A percentile compares a stretch with the other conserved stretches of the same genome.
These are phyloP conservation scores for Mantis religiosa DNA, from an alignment of 2,888 invertebrate genomes.

Conservation along the genomic window DNA sequence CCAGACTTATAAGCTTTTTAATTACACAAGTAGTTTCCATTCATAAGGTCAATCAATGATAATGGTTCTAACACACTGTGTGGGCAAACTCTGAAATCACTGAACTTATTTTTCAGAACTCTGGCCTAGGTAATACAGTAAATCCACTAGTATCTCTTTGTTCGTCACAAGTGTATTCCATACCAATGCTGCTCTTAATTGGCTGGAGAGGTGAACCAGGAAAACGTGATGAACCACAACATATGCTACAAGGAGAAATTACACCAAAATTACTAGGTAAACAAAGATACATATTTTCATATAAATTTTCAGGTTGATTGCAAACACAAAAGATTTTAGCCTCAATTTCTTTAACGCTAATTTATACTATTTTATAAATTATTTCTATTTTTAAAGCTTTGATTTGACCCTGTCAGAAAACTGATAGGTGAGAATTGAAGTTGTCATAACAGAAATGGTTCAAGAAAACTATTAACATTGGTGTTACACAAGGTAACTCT, in stretches of 20 bases:
- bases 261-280: conserved; percentile 44
- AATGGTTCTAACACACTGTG: no score
- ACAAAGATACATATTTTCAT: not conserved
- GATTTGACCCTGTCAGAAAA: no score
- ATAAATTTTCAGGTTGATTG: not conserved
- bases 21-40: no score
- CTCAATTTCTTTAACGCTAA: not conserved
- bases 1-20: no score
- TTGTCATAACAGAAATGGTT: no score
- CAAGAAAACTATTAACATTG: no score
- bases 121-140: conserved; percentile 46
- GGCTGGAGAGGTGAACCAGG: conserved; percentile 48
- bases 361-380: no score
- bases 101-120: conserved; percentile 40
- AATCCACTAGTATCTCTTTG: conserved; percentile 47
- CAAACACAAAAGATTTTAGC: not conserved
- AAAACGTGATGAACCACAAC: conserved; percentile 47
- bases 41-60: no score
- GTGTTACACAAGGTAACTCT: no score
- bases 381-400: no score
- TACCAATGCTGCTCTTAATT: conserved; percentile 45
- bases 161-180: conserved; percentile 44
- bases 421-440: no score
- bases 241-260: conserved; percentile 44
- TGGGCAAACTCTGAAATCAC: no score